These are phyloP conservation scores for Phymanthus crucifer DNA, from an alignment of 92 coral and sea anemone genomes.

Conservation along the genomic window DNA sequence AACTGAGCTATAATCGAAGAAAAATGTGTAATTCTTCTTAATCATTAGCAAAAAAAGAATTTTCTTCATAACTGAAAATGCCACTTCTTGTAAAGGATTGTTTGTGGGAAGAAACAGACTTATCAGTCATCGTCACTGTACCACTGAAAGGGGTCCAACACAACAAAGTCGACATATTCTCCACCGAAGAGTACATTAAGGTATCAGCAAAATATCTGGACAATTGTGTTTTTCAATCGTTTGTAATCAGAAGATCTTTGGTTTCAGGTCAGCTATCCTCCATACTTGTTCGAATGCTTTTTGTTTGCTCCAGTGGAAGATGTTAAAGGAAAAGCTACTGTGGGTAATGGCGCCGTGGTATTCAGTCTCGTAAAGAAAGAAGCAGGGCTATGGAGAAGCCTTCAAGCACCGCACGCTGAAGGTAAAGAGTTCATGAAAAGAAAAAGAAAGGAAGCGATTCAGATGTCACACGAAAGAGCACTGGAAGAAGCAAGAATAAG, in stretches of 20 bases:
- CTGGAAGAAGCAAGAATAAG: constrained; percentile 49
- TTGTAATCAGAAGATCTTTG: not conserved
- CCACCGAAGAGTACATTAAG: constrained; percentile 88
- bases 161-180: constrained; percentile 83
- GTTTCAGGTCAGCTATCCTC: constrained; percentile 91
- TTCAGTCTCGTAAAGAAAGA: constrained; percentile 75
- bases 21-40: not conserved
- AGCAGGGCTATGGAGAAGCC: constrained; percentile 70
- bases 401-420: constrained; percentile 70
- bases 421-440: constrained; percentile 81
- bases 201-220: constrained; percentile 28
- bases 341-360: constrained; percentile 76
- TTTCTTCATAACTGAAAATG: constrained; percentile 43
- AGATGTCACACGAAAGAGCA: constrained; percentile 79
- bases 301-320: constrained; percentile 82
- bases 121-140: constrained; percentile 70
- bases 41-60: not conserved
- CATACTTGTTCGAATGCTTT: constrained; percentile 91
- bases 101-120: constrained; percentile 88
- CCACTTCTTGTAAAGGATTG: constrained; percentile 92
- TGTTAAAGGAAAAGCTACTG: constrained; percentile 70
- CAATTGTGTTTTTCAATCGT: not conserved
- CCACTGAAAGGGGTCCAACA: constrained; percentile 89
- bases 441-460: constrained; percentile 81
- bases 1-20: not conserved